Evolutionary conservation across 2,888 invertebrate genomes (phyloP), one percentile per base, ranked within the genome.

Genomic region (Drosophila pseudotakahashii): DNA sequence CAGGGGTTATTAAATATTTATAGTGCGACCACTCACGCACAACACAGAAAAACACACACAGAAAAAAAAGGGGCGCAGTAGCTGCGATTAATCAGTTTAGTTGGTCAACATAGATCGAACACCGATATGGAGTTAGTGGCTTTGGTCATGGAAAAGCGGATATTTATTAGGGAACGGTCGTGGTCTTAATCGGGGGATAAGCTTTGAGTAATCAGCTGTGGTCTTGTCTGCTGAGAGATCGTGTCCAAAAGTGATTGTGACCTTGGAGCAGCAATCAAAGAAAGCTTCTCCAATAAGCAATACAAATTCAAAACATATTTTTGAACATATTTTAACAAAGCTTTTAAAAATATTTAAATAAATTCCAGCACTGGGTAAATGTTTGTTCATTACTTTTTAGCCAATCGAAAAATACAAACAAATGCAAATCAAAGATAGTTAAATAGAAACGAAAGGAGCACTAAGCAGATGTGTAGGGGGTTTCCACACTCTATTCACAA

Each of bases 21-120:
- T 41, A 48, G 39, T 45, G 54, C 55, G 47, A 53, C 32, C 44
- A 58, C 36, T 51, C 61, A 73, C 73, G 53, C 53, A 77, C 80
- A 77, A 79, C 70, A 69, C 34, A 74, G 48, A 59, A 45, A 54
- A 45, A 54, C 14, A 16, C 14, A 39, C 4, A 41, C 10, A 41
- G 10, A 41, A 36, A 39, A n/a, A 2, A 47, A 16, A 50, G 48
- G 48, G 48, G 32, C 26, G 14, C 37, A 36, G 37, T 44, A 26
- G 34, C 41, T 10, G 60, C 23, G 26, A 45, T 66, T 61, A 62
- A 59, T 55, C 41, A 16, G 34, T 44, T 75, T 60, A 55, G 64
- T 60, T 59, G 42, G 50, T 36, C 48, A 63, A 45, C 36, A 42
- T 30, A 34, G 52, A 51, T 42, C 37, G 30, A 19, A 44, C 14